Percentiles rank a stretch among this genome's conserved stretches.
phyloP scores from a whole-genome alignment of 2,113 vertebrate genomes.

The Anoplopoma fimbria region DNA sequence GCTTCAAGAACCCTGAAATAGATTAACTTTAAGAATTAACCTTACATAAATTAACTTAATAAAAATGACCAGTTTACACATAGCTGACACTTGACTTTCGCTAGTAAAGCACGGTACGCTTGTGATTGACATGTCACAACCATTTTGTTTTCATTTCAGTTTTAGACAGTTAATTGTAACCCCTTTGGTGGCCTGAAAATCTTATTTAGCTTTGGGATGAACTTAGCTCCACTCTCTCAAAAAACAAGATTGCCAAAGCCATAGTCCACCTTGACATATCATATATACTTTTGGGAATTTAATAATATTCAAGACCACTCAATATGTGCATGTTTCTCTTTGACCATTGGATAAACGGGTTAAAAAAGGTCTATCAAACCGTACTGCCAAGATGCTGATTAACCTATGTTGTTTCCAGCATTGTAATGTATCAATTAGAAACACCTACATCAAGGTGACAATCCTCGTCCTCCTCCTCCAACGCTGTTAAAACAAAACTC shows the following conservation, averaged over 20 bases:
- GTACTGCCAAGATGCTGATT: neutral
- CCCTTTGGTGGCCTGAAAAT: neutral
- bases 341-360: neutral
- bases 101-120: neutral
- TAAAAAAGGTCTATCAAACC: neutral
- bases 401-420: neutral
- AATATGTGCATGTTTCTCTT: constrained; percentile 1
- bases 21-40: neutral
- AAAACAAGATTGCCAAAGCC: no score
- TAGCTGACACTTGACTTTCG: neutral
- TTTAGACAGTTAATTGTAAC: no score
- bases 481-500: neutral
- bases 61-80: neutral
- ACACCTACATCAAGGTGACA: neutral
- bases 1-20: neutral
- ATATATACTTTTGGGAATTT: neutral
- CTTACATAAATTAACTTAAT: neutral
- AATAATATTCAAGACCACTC: neutral
- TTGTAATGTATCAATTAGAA: neutral
- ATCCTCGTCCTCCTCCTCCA: neutral
- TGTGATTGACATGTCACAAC: neutral
- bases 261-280: neutral
- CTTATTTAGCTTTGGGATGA: neutral
- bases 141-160: neutral
- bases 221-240: neutral